Evolutionary conservation across 2,888 invertebrate species (phyloP).

Genomic region (Stomorhina lunata): DNA sequence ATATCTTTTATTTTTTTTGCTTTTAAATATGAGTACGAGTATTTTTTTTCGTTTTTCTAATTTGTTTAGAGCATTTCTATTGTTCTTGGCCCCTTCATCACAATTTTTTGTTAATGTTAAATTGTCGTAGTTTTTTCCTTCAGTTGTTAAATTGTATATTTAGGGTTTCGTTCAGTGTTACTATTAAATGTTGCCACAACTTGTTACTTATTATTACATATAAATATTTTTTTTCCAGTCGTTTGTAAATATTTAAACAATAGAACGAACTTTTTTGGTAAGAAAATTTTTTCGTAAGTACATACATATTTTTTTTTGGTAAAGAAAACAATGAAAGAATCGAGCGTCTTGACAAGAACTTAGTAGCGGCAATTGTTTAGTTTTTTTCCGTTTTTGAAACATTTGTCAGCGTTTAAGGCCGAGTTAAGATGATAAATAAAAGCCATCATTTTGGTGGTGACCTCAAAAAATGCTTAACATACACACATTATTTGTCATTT

Average conservation of each 20-base stretch:
- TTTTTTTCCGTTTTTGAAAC: neutral
- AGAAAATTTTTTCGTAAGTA: slow-evolving; percentile 33
- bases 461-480: slow-evolving; percentile 31
- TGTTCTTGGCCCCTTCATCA: slow-evolving; percentile 63
- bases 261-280: slow-evolving; percentile 60
- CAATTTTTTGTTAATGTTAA: slow-evolving; percentile 35
- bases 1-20: slow-evolving; percentile 31
- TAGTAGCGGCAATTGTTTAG: slow-evolving; percentile 21
- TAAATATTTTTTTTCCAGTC: slow-evolving; percentile 18
- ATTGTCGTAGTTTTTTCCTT: slow-evolving; percentile 39
- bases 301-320: no score
- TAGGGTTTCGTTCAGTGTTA: slow-evolving; percentile 59
- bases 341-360: slow-evolving; percentile 9
- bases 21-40: slow-evolving; percentile 15
- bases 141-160: slow-evolving; percentile 56
- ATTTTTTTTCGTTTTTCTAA: slow-evolving; percentile 1
- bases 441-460: slow-evolving; percentile 28
- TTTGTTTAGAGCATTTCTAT: slow-evolving; percentile 71
- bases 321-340: slow-evolving; percentile 22
- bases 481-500: slow-evolving; percentile 14
- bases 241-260: slow-evolving; percentile 54
- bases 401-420: slow-evolving; percentile 36
- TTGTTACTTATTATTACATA: slow-evolving; percentile 17
- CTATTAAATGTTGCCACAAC: slow-evolving; percentile 54
- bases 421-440: slow-evolving; percentile 18